phyloP scores from a whole-genome alignment of 2,113 vertebrate species.

The Sprattus sprattus region DNA sequence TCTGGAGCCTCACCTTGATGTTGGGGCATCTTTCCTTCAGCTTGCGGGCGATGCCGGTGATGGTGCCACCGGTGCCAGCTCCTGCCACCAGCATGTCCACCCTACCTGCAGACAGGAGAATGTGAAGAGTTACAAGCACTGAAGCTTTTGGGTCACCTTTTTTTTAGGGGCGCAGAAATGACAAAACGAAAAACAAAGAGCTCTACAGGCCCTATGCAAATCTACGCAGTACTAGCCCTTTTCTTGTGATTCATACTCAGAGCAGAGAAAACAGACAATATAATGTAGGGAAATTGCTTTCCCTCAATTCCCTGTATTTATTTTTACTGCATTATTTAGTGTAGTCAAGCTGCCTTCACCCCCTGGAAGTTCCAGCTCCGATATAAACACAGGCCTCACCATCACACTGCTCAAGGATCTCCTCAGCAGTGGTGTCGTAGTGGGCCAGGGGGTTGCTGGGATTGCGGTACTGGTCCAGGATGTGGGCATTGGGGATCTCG shows the following conservation, averaged over 20 bases:
- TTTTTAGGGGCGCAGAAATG: neutral
- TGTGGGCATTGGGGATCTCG: constrained; percentile 91
- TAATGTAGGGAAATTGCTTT: neutral
- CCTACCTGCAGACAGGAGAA: constrained; percentile 73
- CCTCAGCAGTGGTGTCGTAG: constrained; percentile 92
- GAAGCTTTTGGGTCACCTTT: neutral
- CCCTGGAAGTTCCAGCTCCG: neutral
- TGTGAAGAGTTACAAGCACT: neutral
- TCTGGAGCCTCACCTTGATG: constrained; percentile 72
- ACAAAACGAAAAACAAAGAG: neutral
- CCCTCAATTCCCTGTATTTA: neutral
- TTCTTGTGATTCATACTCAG: neutral
- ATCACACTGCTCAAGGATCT: constrained; percentile 91
- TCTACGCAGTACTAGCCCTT: neutral
- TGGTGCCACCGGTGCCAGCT: constrained; percentile 91
- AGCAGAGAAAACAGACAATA: neutral
- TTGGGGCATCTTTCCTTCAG: constrained; percentile 91
- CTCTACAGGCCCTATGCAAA: neutral
- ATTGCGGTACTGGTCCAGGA: constrained; percentile 97
- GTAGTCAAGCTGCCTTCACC: no score
- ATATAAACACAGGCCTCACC: constrained; percentile 64
- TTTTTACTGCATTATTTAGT: neutral
- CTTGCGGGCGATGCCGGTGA: constrained; percentile 91
- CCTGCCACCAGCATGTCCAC: constrained; percentile 93
- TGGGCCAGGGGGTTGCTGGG: constrained; percentile 92